Percentiles rank a stretch among this genome's conserved stretches.
phyloP scores from a whole-genome alignment of 1,140 invertebrate species.

The Brachionus paranguensis region DNA sequence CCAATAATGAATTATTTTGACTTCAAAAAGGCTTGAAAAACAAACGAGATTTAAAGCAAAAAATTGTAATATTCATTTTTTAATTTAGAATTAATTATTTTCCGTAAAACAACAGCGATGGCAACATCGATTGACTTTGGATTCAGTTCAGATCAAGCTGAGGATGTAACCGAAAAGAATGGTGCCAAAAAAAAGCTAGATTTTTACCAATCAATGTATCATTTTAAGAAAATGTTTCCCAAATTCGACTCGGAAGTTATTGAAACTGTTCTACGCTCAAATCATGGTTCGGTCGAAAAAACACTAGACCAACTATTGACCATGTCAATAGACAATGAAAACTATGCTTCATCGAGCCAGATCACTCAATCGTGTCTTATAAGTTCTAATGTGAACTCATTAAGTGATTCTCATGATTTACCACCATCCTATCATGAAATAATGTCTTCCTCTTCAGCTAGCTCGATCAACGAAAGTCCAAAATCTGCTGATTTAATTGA shows the following conservation, averaged over 20 bases:
- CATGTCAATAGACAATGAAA: slow-evolving; percentile 13
- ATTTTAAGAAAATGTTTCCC: slow-evolving; percentile 37
- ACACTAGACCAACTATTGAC: slow-evolving; percentile 30
- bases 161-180: not conserved
- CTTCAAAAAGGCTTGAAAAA: not conserved
- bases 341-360: not conserved
- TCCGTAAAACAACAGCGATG: not conserved
- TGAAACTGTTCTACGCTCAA: not conserved
- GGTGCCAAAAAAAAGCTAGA: not conserved
- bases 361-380: not conserved
- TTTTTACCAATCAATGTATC: slow-evolving; percentile 37
- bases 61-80: not conserved
- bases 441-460: not conserved
- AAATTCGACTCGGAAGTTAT: slow-evolving; percentile 37
- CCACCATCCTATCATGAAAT: slow-evolving; percentile 28
- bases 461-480: not conserved
- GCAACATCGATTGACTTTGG: not conserved
- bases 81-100: not conserved
- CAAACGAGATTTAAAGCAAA: not conserved
- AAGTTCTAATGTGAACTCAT: not conserved
- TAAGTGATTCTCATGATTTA: not conserved
- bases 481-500: not conserved
- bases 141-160: not conserved
- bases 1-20: not conserved
- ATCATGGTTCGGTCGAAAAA: slow-evolving; percentile 17